Evolutionary conservation across 2,797 vertebrate species (phyloP), one percentile per base, ranked within the genome.

Genomic region (Clarias fuscus): DNA sequence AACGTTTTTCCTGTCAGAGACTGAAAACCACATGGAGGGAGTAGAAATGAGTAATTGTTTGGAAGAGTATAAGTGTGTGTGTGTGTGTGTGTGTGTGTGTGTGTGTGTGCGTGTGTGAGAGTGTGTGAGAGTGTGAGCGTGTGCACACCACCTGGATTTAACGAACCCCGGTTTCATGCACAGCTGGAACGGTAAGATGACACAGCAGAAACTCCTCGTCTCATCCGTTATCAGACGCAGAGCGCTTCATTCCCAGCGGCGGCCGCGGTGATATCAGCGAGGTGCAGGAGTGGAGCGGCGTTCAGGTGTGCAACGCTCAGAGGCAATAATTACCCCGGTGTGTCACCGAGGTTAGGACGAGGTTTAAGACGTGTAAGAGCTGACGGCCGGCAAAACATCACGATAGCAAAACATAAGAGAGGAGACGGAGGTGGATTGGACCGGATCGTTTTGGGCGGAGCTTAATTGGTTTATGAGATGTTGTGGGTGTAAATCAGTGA

Each of bases 1-100:
- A 92, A 94, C 72, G 73, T 76, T 90, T 88, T 37, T 56, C 71
- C 24, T 88, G 90, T 91, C 90, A 89, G 81, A 83, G 88, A 88
- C 84, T 87, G 65, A 89, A 88, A 90, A 87, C 18, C 82, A 67
- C 59, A 87, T 14, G 17, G 79, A 78, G 84, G 70, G 76, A 90
- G 73, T 84, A 48, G 84, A 37, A 68, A 62, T 87, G 84, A 90
- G 82, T 62, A 79, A 79, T 40, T 10, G 8, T 62, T 79, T 79
- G 11, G 62, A 40, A 79, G 58, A 40, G 58, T 33, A 17, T 14
- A 10, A 2, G 72, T n/a, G 22, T 85, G 72, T 75, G 72, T 75
- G 72, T 75, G 72, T 75, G 72, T 56, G 48, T 56, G 73, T 76
- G 75, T 59, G 86, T 88, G 77, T 62, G 76, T 24, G 76, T 40